Percentiles rank a stretch among this genome's conserved stretches.
Conservation (phyloP, 1,140 invertebrate genomes). For the Ceratina calcarata region DNA sequence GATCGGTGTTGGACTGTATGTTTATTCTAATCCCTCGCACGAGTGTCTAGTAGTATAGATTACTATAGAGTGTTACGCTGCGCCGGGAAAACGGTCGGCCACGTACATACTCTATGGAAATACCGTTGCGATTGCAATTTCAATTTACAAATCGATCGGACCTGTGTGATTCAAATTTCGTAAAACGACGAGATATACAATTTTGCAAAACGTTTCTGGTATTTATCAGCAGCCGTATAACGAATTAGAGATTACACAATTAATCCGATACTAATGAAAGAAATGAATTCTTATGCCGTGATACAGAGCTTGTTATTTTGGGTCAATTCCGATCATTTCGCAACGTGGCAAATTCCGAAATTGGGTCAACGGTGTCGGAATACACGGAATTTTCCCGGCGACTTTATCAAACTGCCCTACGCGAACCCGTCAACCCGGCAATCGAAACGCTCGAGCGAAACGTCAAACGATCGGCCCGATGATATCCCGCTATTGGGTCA, state of each 20-base stretch:
- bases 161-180: too few relatives aligned
- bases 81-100: background rate
- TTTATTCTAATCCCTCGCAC: slow-evolving; percentile 44
- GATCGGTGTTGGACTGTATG: slow-evolving; percentile 11
- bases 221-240: background rate
- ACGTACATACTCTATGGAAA: slow-evolving; percentile 1
- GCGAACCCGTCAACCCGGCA: slow-evolving; percentile 13
- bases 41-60: background rate
- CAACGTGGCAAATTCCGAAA: background rate
- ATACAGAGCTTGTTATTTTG: background rate
- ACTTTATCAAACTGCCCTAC: slow-evolving; percentile 34
- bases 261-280: too few relatives aligned
- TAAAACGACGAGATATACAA: too few relatives aligned
- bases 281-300: too few relatives aligned
- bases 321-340: slow-evolving; percentile 23
- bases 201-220: background rate
- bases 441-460: slow-evolving; percentile 21
- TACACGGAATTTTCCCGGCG: slow-evolving; percentile 31
- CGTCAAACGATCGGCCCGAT: slow-evolving; percentile 18
- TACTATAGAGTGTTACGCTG: background rate
- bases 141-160: too few relatives aligned
- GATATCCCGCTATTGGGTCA: background rate
- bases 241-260: background rate
- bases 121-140: slow-evolving; percentile 1
- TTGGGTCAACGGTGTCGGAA: slow-evolving; percentile 32